Evolutionary conservation across 37 sponge, comb jelly and placozoan genomes (phyloP), one percentile per base, ranked within the genome.

Genomic region (Oopsacas minuta): DNA sequence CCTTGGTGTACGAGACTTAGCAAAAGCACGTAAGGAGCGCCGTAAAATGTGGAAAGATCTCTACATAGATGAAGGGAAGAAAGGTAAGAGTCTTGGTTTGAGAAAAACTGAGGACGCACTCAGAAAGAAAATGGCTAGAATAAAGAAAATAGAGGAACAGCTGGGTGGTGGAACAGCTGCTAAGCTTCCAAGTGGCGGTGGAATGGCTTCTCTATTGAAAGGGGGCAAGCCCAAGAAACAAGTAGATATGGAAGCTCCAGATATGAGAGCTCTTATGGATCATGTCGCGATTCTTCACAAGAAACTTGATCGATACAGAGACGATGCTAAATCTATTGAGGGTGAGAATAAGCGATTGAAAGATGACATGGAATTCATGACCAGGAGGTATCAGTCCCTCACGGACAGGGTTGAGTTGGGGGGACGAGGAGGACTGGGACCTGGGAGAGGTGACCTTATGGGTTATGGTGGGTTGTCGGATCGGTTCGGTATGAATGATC

Each of bases 31-130:
- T 5, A 61, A n/a, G 7, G 75, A 61, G 75, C 75, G 75, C 75
- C 75, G 75, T 12, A 61, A 61, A n/a, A 61, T 61, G 75, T 61
- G 75, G 75, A 61, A 61, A 34, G 75, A 61, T n/a, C 22, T 61
- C 3, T 5, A 32, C 7, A 34, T 32, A 5, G 75, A 61, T 3
- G 22, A 3, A 3, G 30, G 30, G 22, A 3, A 12, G 75, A n/a
- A n/a, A 61, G 75, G 75, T 5, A 61, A 61, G 28, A n/a, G 1
- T 3, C 1, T 3, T 61, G 3, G 5, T n/a, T n/a, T 61, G 28
- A 25, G 28, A 5, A 61, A 61, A n/a, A 61, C 75, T n/a, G 75
- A 61, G 3, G 28, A 61, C 20, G 22, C 5, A 3, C 20, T 61
- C 1, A 61, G 28, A n/a, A 61, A 61, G 75, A 61, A 61, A 61